Base-by-base conservation (phyloP, 2,888 invertebrate species). In the Diarsia rubi region DNA sequence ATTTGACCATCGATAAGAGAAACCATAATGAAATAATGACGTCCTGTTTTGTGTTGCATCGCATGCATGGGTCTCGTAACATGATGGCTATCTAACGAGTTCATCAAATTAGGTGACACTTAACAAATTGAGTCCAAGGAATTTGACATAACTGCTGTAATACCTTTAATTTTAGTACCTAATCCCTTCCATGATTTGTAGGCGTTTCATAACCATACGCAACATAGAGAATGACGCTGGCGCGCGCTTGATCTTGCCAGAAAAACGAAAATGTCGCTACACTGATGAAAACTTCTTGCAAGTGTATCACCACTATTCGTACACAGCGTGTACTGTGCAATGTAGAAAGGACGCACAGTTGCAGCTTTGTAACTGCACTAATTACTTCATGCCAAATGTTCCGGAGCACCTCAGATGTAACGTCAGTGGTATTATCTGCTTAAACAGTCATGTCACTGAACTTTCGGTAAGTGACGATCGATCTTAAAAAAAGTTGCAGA, bases 221-320 rank as follows among this genome's bases (percentile, higher is more conserved):
- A 97, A 98, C 86, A 98, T 98, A 67, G 97, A 97, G 86, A 98
- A 98, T 90, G 98, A 98, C 86, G 96, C 97, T 4, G 97, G 97
- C 78, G 97, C 97, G 0, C 96, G 97, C 4, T 95, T 97, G 71
- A 97, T 98, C 6, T 94, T 97, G 27, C 97, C 98, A 0, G 91
- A 94, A 11, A 98, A 98, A 90, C 97, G 98, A n/a, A 97, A 97
- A 90, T 98, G 98, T 90, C 97, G 98, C 6, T 98, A 98, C 88
- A 97, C 97, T 0, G 97, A 98, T 81, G 98, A 98, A 92, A 96
- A 97, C 82, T 92, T 91, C 54, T 81, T 96, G 66, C 88, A 95
- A 57, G 97, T 98, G 0, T 97, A 98, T 90, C 94, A 94, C 0
- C 96, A 97, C 89, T 98, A 98, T 86, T 98, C 98, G 67, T 96